Evolutionary conservation across 2,888 invertebrate species (phyloP).

Genomic region (Caenorhabditis sp.): DNA sequence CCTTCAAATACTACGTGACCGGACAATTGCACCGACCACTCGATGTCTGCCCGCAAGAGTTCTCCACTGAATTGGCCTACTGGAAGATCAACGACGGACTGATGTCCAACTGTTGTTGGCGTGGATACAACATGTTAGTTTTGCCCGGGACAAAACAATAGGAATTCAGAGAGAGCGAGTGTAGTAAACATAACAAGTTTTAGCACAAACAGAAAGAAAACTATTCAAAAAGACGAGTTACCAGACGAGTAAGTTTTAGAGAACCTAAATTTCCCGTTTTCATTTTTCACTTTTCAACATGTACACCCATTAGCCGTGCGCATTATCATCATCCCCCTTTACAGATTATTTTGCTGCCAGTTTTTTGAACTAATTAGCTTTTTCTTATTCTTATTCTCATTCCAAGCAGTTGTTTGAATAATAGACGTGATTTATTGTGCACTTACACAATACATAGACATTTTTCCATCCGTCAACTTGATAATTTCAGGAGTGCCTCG

Average conservation of each 20-base stretch:
- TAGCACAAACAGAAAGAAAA: constrained; percentile 51
- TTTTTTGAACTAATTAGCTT: constrained; percentile 11
- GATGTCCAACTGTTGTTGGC: constrained; percentile 74
- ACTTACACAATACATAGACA: constrained; percentile 1
- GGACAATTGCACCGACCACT: constrained; percentile 72
- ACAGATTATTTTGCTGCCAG: not conserved
- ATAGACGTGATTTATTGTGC: constrained; percentile 50
- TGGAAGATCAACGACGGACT: constrained; percentile 73
- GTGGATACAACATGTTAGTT: constrained; percentile 70
- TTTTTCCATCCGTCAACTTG: not conserved
- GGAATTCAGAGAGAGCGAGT: constrained; percentile 3
- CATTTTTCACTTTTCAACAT: constrained; percentile 10
- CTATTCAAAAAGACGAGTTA: constrained; percentile 30
- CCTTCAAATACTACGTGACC: constrained; percentile 76
- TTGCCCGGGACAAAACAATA: not conserved
- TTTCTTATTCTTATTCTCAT: too few relatives aligned
- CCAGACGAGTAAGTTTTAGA: constrained; percentile 34
- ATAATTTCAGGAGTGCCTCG: constrained; percentile 69
- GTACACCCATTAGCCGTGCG: constrained; percentile 39
- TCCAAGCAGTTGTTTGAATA: constrained; percentile 25
- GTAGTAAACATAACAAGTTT: constrained; percentile 13
- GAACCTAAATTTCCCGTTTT: not conserved
- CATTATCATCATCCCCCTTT: not conserved
- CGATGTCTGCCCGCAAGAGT: constrained; percentile 71
- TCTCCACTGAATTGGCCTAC: constrained; percentile 68